Percentiles rank a stretch among this genome's conserved stretches.
phyloP scores from a whole-genome alignment of 2,113 vertebrate species.

The Gopherus evgoodei region DNA sequence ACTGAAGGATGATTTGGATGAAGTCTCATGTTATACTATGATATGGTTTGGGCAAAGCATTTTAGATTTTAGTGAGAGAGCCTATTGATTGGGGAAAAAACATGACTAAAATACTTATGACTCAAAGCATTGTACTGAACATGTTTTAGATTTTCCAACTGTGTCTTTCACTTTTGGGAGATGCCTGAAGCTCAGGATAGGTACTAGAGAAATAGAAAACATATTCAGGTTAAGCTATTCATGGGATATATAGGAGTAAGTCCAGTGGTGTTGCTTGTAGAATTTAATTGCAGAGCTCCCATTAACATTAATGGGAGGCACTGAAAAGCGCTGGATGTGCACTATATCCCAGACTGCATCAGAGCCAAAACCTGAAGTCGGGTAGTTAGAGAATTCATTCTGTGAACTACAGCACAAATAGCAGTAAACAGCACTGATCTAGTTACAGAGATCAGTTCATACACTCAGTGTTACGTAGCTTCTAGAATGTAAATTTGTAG shows the following conservation, averaged over 20 bases:
- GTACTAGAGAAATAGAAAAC: not conserved
- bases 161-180: not conserved
- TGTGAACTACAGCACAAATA: rapidly evolving
- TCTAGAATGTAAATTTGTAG: not conserved
- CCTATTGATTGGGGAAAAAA: not conserved
- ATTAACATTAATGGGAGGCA: not conserved
- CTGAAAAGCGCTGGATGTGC: rapidly evolving
- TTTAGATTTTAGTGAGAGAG: not conserved
- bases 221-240: not conserved
- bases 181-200: not conserved
- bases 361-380: not conserved
- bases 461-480: not conserved
- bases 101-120: not conserved
- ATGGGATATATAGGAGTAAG: not conserved
- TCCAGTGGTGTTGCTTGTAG: not conserved
- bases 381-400: not conserved
- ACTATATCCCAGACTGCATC: not conserved
- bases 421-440: not conserved
- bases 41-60: slow-evolving; percentile 25
- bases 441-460: not conserved
- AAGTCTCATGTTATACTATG: not conserved
- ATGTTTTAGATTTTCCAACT: not conserved
- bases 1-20: not conserved
- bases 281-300: not conserved
- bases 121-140: not conserved